Percentiles rank a stretch among this genome's conserved stretches.
Conservation (phyloP, 2,888 invertebrate species). For the Lochmaea capreae region DNA sequence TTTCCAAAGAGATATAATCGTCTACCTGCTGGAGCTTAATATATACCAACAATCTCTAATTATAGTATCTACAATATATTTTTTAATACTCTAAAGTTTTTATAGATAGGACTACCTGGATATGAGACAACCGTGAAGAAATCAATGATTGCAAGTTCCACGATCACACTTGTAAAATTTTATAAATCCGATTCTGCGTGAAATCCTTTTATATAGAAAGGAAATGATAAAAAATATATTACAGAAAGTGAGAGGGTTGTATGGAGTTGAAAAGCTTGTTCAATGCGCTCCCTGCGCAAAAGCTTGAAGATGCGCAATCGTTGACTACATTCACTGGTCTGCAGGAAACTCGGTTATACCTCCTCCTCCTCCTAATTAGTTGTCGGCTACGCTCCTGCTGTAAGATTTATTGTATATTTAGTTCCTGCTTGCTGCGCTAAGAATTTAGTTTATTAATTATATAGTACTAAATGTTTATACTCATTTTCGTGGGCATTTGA, state of each 20-base stretch:
- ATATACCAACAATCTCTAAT: no score
- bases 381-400: not conserved
- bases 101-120: not conserved
- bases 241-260: not conserved
- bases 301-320: not conserved
- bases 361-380: not conserved
- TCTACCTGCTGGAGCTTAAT: no score
- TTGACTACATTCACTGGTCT: not conserved
- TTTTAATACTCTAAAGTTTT: no score
- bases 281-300: not conserved
- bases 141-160: not conserved
- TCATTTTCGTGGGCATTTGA: not conserved
- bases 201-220: not conserved
- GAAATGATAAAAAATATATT: not conserved
- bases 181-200: not conserved
- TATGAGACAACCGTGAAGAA: not conserved
- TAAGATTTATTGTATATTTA: constrained; percentile 1
- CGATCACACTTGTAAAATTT: not conserved
- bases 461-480: not conserved
- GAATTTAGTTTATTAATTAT: not conserved
- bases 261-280: not conserved
- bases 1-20: no score
- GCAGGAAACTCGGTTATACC: constrained; percentile 1
- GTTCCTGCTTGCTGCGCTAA: not conserved
- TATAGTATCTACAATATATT: no score